Percentiles rank a stretch among this genome's conserved stretches.
Evolutionary conservation across 2,797 vertebrate genomes (phyloP).

Genomic region (Eulemur coronatus): DNA sequence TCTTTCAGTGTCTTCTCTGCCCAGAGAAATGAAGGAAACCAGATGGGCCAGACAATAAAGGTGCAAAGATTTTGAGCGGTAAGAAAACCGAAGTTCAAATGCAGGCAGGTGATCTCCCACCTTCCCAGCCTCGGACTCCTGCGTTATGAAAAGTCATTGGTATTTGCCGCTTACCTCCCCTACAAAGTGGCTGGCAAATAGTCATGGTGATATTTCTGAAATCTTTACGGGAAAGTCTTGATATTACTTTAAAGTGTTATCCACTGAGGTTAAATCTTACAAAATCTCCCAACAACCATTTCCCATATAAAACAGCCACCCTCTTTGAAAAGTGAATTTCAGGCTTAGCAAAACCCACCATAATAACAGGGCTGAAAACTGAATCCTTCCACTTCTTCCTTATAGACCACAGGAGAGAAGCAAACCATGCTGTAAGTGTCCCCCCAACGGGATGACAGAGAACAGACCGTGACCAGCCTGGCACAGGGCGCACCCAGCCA

Average conservation of each 20-base stretch:
- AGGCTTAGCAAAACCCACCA: constrained; percentile 56
- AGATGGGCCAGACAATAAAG: neutral
- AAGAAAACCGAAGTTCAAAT: constrained; percentile 25
- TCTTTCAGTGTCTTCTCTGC: neutral
- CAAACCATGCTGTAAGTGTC: constrained; percentile 16
- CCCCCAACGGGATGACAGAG: constrained; percentile 10
- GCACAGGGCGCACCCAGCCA: neutral
- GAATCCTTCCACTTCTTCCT: constrained; percentile 55
- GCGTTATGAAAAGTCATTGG: constrained; percentile 26
- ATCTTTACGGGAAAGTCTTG: constrained; percentile 46
- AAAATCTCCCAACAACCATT: constrained; percentile 61
- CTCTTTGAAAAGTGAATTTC: constrained; percentile 51
- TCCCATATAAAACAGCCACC: constrained; percentile 47
- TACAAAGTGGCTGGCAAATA: constrained; percentile 46
- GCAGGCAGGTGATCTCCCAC: neutral
- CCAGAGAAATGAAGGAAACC: constrained; percentile 3
- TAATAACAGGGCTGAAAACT: neutral
- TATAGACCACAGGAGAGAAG: constrained; percentile 9
- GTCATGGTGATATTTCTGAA: constrained; percentile 31
- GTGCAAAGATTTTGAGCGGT: neutral
- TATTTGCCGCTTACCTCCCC: neutral
- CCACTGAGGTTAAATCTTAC: constrained; percentile 38
- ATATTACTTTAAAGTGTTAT: constrained; percentile 50
- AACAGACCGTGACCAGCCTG: neutral
- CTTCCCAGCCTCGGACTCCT: neutral